Base-by-base conservation (phyloP, 1,140 invertebrate genomes). In the Delia radicum region DNA sequence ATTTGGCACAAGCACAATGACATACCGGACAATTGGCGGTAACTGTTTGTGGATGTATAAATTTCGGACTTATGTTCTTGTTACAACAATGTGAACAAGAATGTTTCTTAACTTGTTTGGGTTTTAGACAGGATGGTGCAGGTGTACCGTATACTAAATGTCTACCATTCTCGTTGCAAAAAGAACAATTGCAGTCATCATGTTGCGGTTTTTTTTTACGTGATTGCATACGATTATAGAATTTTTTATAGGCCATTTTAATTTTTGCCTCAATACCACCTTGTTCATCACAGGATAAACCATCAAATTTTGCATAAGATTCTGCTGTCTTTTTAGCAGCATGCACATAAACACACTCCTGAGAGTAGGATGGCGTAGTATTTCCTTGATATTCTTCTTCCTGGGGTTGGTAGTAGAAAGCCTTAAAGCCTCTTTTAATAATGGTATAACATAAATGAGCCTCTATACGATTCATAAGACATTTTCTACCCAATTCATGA, bases 271-370 rank as follows among this genome's bases (percentile, higher is more conserved):
- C 83, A 13, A 79, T 77, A 6, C 79, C 83, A 75, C 80, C 21
- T 65, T 85, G 82, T 12, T 85, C 83, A 27, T 69, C 67, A 46
- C 83, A 85, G 27, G 81, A 80, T 7, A 85, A 78, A 0, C 83
- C 83, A 71, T 85, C 83, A 48, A 81, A 85, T 18, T 82, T 79
- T 6, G 83, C 83, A 77, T 78, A 85, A 55, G 79, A 79, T 69
- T 85, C 83, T 12, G 83, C 82, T 0, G 80, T 77, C 42, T 85
- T 85, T 3, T 79, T 63, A 0, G 83, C 82, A 1, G 83, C 83
- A 78, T 85, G 83, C 55, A 85, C 82, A 81, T 81, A 85, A 12
- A 85, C 80, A 48, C 83, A 85, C 72, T 85, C 83, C 8, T 85
- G 81, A 7, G 82, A 82, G 62, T 82, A 85, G 7, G 77, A 79